Evolutionary conservation across 2,888 invertebrate genomes (phyloP).

Genomic region (Dusona sp.): DNA sequence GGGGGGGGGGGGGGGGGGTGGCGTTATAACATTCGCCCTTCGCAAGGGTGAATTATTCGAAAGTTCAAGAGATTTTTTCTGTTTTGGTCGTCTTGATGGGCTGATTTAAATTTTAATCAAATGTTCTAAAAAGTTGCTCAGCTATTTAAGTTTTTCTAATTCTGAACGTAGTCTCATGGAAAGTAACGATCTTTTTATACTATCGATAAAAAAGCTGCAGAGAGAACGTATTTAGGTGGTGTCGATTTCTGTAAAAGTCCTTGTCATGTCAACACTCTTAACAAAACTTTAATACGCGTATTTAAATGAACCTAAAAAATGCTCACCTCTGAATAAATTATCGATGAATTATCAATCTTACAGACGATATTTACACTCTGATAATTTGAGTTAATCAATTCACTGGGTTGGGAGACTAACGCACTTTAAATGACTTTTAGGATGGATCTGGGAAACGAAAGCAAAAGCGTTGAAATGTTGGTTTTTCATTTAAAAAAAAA

Average conservation of each 20-base stretch:
- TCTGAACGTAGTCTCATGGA: not conserved
- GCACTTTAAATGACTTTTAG: slow-evolving; percentile 20
- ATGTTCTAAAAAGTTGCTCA: no score
- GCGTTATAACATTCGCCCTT: slow-evolving; percentile 9
- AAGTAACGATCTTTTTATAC: not conserved
- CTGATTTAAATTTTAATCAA: not conserved
- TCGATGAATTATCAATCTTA: slow-evolving; percentile 76
- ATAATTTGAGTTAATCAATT: slow-evolving; percentile 33
- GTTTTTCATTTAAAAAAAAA: not conserved
- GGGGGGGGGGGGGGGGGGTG: no score
- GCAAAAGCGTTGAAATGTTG: not conserved
- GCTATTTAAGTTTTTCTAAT: not conserved
- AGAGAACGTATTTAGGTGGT: no score
- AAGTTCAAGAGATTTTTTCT: not conserved
- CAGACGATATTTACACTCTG: slow-evolving; percentile 30
- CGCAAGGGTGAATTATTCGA: slow-evolving; percentile 7
- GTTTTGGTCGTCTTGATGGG: not conserved
- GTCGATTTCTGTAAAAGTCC: no score
- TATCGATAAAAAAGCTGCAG: no score
- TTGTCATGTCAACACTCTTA: no score
- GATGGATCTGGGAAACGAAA: not conserved
- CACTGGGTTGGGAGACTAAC: slow-evolving; percentile 11
- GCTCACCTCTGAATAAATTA: slow-evolving; percentile 77
- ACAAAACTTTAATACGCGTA: not conserved
- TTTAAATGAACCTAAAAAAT: slow-evolving; percentile 57